Evolutionary conservation across 2,113 vertebrate genomes (phyloP), one percentile per base, ranked within the genome.

Genomic region (Siniperca chuatsi): DNA sequence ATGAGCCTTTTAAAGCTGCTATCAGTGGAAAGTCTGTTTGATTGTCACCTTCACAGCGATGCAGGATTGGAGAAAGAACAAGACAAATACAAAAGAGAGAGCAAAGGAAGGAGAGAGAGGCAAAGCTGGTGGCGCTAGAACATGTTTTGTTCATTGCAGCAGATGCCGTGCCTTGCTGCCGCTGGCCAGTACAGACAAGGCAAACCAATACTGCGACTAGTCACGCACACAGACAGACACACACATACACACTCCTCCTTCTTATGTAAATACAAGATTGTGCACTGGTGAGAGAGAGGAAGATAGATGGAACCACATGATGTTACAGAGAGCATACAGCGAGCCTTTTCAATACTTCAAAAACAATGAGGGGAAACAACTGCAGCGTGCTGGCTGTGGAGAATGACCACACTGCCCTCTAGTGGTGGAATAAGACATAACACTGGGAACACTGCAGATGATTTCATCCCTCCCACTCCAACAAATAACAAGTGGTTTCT

Each of bases 211-310:
- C 81, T 75, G 77, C 25, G 5, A 80, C 74, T 75, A 58, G 46
- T 73, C 61, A 62, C 69, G 10, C 74, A 57, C 82, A 54, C 66
- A 73, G 20, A 61, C 64, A 50, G 44, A 81, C 44, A 86, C 66
- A 79, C 68, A 76, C 70, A 77, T 21, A 66, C 77, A 73, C 84
- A 37, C 18, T 55, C 64, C 42, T 68, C 42, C 77, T 75, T 33
- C 81, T 85, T 86, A 90, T 92, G 89, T 92, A 92, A 92, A 93
- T 87, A 91, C 60, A 75, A 81, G 72, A 82, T 75, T 88, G 83
- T 78, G 71, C 84, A 80, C 48, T 67, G 84, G 70, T 86, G 88
- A 87, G 88, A 89, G 77, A 79, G 80, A 76, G 40, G 57, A 46
- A 89, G 81, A 92, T 44, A 60, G 86, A 90, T 71, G 48, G 79